Conservation (phyloP, 2,888 invertebrate genomes). For the Saturnia japonica region DNA sequence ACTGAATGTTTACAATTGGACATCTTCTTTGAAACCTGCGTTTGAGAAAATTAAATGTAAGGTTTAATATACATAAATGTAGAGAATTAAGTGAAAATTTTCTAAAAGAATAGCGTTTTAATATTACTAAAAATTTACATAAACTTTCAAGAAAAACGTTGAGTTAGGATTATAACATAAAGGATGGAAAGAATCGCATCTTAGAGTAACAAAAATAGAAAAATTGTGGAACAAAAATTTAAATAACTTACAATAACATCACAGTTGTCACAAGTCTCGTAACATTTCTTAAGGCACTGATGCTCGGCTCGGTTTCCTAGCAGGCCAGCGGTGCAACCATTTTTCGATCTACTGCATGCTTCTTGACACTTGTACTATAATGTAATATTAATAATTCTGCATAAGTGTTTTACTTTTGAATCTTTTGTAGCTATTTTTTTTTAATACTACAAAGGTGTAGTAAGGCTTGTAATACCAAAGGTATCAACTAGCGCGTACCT, state of each 20-base stretch:
- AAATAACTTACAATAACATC: slow-evolving; percentile 52
- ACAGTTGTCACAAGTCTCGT: slow-evolving; percentile 76
- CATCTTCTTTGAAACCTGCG: slow-evolving; percentile 66
- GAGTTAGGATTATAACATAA: no score
- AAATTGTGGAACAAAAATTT: not conserved
- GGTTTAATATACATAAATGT: no score
- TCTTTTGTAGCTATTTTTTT: no score
- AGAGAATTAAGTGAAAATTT: no score
- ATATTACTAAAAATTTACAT: no score
- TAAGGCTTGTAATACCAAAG: no score
- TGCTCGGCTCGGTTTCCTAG: slow-evolving; percentile 62
- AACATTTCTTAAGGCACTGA: slow-evolving; percentile 74
- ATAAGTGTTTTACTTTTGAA: not conserved
- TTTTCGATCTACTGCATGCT: slow-evolving; percentile 66
- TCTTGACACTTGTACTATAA: slow-evolving; percentile 77
- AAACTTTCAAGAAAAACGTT: no score
- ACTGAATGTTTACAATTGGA: slow-evolving; percentile 72
- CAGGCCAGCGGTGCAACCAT: slow-evolving; percentile 63
- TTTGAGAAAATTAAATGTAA: slow-evolving; percentile 14
- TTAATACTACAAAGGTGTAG: no score
- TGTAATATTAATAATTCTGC: not conserved
- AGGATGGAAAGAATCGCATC: no score
- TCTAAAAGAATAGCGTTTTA: no score
- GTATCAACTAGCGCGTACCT: no score
- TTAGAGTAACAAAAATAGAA: no score